Conservation (phyloP, 2,113 vertebrate species). For the Thalassoma bifasciatum region DNA sequence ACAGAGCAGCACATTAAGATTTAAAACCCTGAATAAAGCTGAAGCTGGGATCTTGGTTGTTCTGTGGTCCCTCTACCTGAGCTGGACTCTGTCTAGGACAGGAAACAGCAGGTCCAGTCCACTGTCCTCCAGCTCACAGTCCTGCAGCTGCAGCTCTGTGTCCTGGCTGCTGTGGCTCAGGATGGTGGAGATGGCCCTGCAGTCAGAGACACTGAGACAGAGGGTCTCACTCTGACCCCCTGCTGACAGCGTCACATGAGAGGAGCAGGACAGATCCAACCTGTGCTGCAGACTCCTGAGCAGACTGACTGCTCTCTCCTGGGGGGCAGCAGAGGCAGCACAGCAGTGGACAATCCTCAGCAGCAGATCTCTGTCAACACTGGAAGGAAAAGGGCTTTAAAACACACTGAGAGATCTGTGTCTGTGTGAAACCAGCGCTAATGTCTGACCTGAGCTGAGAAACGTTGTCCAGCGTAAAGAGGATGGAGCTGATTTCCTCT, state of each 20-base stretch:
- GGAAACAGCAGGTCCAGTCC: slow-evolving; percentile 48
- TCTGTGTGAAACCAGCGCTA: too few species aligned
- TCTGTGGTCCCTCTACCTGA: slow-evolving; percentile 14
- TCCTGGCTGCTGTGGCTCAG: slow-evolving; percentile 19
- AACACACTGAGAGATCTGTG: too few species aligned
- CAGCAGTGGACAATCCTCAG: too few species aligned
- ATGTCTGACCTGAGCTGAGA: too few species aligned
- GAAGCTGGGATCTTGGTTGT: slow-evolving; percentile 2
- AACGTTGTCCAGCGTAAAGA: too few species aligned
- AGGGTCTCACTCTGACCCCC: slow-evolving; percentile 12
- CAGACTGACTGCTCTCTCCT: slow-evolving; percentile 12
- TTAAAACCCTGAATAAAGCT: background rate
- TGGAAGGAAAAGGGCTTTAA: too few species aligned
- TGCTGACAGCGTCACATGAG: slow-evolving; percentile 4
- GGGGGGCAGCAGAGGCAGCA: slow-evolving; percentile 11
- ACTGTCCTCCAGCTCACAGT: slow-evolving; percentile 43
- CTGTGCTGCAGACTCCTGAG: slow-evolving; percentile 36
- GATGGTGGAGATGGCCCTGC: slow-evolving; percentile 26
- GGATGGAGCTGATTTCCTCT: too few species aligned
- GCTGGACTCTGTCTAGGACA: slow-evolving; percentile 22
- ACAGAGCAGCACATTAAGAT: background rate
- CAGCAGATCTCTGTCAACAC: too few species aligned
- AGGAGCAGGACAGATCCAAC: slow-evolving; percentile 45
- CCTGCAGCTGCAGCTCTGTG: slow-evolving; percentile 28
- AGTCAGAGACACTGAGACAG: slow-evolving; percentile 25